Base-by-base conservation (phyloP, 2,797 vertebrate genomes). In the Alfaro cultratus region DNA sequence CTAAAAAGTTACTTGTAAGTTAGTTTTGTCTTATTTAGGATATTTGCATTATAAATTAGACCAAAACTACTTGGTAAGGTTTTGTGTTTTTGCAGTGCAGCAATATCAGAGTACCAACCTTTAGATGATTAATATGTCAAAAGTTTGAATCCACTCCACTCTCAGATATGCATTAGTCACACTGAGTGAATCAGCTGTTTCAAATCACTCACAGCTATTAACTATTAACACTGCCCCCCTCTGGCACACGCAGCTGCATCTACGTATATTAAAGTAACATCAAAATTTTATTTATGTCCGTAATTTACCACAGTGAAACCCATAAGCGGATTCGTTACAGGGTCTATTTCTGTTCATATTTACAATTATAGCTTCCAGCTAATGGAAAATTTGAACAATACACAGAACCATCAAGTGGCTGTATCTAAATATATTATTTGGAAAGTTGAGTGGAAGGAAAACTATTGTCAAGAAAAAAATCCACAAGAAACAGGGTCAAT, bases 181-280 rank as follows among this genome's bases (percentile, higher is more conserved):
- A 76, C 76, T 67, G 72, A 85, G 80, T 0, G 46, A 29, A 46
- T 47, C 64, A 78, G 75, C 60, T 86, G 73, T 83, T 80, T 82
- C 67, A 74, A 16, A 80, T 83, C 83, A 76, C 74, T 71, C 73
- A 78, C 9, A 39, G 34, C 62, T 67, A 67, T 67, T 74, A 81
- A 80, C 76, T 83, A 88, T 87, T 91, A 90, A 93, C 85, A 92
- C 86, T 90, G 93, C 94, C 93, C 89, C 87, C 93, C 86, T 91
- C 91, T 93, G 93, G 93, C 67, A 39, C 31, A 34, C 0, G 3
- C 60, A 23, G 34, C 18, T 21, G 34, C 18, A 36, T 39, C 62
- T 23, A 34, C 1, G 29, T 23, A 36, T 36, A 36, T 60, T 60
- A 60, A 60, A 60, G 31, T 18, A 62, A 18, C 31, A 62, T 62